A percentile compares a stretch with the other conserved stretches of the same genome.
phyloP scores from a whole-genome alignment of 2,888 invertebrate genomes.

The Synergus gifuensis region DNA sequence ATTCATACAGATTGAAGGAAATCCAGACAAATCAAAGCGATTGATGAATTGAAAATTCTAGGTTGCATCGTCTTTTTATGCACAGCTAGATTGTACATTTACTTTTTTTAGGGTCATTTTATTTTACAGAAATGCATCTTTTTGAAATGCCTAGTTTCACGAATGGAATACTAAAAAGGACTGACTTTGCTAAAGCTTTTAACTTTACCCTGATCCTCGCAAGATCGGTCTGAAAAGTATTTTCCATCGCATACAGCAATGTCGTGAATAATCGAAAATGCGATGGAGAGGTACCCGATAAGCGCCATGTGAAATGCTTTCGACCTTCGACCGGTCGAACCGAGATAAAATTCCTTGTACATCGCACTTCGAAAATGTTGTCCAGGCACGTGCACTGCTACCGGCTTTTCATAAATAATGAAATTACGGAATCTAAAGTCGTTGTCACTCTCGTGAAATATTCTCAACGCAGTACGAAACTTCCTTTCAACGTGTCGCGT shows the following conservation, averaged over 20 bases:
- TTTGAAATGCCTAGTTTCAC: background rate
- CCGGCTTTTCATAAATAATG: conserved; percentile 58
- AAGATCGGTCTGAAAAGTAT: conserved; percentile 11
- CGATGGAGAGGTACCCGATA: conserved; percentile 15
- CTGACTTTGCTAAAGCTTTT: background rate
- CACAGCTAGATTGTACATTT: background rate
- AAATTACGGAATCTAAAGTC: conserved; percentile 52
- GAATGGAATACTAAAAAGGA: conserved; percentile 11
- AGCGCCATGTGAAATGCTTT: conserved; percentile 30
- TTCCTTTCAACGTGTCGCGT: conserved; percentile 36
- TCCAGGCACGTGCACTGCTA: conserved; percentile 44
- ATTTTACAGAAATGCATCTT: background rate
- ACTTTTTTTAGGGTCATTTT: background rate
- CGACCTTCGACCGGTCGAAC: conserved; percentile 38
- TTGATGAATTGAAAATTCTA: background rate
- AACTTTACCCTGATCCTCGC: background rate
- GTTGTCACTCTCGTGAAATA: conserved; percentile 52
- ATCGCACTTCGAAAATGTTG: conserved; percentile 38
- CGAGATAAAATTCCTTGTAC: conserved; percentile 49
- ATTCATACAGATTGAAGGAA: background rate
- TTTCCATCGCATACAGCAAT: conserved; percentile 12
- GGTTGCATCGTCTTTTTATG: no score
- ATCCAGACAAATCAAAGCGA: background rate
- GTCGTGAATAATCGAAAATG: conserved; percentile 47
- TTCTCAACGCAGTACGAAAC: conserved; percentile 46